Evolutionary conservation across 30 jellyfish, hydroid and myxozoan genomes (phyloP).

Genomic region (Mastigias papua): DNA sequence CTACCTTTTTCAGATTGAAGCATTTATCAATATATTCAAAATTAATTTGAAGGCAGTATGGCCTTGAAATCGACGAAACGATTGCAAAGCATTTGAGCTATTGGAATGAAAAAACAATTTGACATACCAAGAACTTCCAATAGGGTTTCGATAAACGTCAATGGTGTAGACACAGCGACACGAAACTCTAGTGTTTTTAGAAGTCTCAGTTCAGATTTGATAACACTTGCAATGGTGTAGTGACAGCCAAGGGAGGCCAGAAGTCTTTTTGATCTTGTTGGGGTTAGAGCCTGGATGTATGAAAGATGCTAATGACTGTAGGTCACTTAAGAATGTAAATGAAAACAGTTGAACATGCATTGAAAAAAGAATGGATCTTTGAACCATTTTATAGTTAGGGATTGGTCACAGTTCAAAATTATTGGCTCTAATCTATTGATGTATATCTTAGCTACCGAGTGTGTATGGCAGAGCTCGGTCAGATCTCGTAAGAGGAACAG

Average conservation of each 20-base stretch:
- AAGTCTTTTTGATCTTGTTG: slow-evolving; percentile 66
- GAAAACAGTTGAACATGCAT: too few species aligned
- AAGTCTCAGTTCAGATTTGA: slow-evolving; percentile 86
- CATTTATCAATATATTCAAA: background rate
- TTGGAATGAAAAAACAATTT: background rate
- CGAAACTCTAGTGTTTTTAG: slow-evolving; percentile 74
- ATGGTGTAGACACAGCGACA: slow-evolving; percentile 74
- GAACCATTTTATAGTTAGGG: too few species aligned
- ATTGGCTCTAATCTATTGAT: too few species aligned
- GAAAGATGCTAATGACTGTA: background rate
- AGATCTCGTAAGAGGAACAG: too few species aligned
- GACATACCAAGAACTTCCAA: slow-evolving; percentile 83
- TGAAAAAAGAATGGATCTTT: too few species aligned
- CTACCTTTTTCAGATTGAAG: too few species aligned
- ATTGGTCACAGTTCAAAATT: too few species aligned
- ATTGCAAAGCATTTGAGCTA: background rate
- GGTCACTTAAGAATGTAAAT: too few species aligned
- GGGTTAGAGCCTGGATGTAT: slow-evolving; percentile 67
- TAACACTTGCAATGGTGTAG: slow-evolving; percentile 63
- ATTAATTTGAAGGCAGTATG: too few species aligned
- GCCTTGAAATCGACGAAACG: background rate
- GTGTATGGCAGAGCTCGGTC: too few species aligned
- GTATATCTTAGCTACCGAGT: too few species aligned
- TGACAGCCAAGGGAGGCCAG: slow-evolving; percentile 62
- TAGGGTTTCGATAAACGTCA: slow-evolving; percentile 73